phyloP scores from a whole-genome alignment of 2,888 invertebrate genomes.

The Lasioglossum oenotherae region DNA sequence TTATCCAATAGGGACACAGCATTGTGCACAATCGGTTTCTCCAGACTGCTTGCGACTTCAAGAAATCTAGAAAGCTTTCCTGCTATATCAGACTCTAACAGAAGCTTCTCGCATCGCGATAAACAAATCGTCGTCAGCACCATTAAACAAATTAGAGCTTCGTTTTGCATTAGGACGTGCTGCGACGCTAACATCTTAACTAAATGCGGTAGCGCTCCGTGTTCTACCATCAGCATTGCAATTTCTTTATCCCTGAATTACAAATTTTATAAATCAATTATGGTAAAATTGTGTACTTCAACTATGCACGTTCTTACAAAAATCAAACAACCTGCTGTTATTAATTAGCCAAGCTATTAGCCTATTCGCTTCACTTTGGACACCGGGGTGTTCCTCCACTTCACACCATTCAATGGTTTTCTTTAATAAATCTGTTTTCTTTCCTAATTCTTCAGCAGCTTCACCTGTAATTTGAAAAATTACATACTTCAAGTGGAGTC shows the following conservation, averaged over 20 bases:
- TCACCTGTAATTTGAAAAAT: slow-evolving; percentile 85
- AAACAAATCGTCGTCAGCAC: slow-evolving; percentile 85
- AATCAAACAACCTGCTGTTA: slow-evolving; percentile 85
- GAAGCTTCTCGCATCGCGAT: slow-evolving; percentile 71
- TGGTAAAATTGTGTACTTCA: neutral
- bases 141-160: slow-evolving; percentile 90
- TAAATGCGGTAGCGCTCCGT: slow-evolving; percentile 90
- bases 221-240: slow-evolving; percentile 83
- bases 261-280: slow-evolving; percentile 12
- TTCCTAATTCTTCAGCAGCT: slow-evolving; percentile 89
- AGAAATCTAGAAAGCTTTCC: slow-evolving; percentile 85
- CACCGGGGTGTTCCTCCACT: slow-evolving; percentile 92
- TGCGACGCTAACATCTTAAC: slow-evolving; percentile 93
- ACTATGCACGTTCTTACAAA: slow-evolving; percentile 10
- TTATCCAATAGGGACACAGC: slow-evolving; percentile 85
- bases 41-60: slow-evolving; percentile 85
- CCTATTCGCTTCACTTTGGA: slow-evolving; percentile 92
- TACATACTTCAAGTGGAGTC: neutral
- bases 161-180: slow-evolving; percentile 95
- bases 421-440: slow-evolving; percentile 87
- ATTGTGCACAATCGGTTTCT: slow-evolving; percentile 85
- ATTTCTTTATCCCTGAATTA: slow-evolving; percentile 82
- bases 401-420: slow-evolving; percentile 91
- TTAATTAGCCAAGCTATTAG: slow-evolving; percentile 92
- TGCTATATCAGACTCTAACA: slow-evolving; percentile 86